phyloP scores from a whole-genome alignment of 2,888 invertebrate species.

The Panopea generosa region DNA sequence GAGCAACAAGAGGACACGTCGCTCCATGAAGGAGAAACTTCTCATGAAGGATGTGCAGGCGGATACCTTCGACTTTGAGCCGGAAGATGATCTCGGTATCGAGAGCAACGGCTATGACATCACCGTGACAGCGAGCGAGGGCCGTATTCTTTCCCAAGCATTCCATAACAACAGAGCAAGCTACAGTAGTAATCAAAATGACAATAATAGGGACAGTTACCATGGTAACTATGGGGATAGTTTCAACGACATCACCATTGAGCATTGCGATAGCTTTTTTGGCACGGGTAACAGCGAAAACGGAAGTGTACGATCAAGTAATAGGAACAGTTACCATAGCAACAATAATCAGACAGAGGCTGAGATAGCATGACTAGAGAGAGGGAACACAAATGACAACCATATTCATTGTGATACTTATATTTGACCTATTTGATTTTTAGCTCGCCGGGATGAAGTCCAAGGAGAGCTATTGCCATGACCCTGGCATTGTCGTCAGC shows the following conservation, averaged over 20 bases:
- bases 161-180: slow-evolving; percentile 50
- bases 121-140: slow-evolving; percentile 49
- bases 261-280: too few species aligned
- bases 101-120: slow-evolving; percentile 61
- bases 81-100: slow-evolving; percentile 65
- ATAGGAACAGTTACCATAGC: slow-evolving; percentile 42
- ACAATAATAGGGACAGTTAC: slow-evolving; percentile 2
- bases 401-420: too few species aligned
- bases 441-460: too few species aligned
- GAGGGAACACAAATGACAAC: not conserved
- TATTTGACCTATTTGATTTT: too few species aligned
- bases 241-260: too few species aligned
- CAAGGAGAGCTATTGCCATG: too few species aligned
- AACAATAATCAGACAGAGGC: slow-evolving; percentile 33
- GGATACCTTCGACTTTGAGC: slow-evolving; percentile 68
- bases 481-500: too few species aligned
- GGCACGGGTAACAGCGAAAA: slow-evolving; percentile 7
- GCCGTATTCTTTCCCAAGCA: slow-evolving; percentile 46
- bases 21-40: slow-evolving; percentile 82
- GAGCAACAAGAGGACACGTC: slow-evolving; percentile 42
- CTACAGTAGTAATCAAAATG: slow-evolving; percentile 32
- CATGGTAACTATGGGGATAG: slow-evolving; percentile 1
- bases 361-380: slow-evolving; percentile 31
- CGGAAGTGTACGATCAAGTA: slow-evolving; percentile 13
- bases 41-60: slow-evolving; percentile 72